phyloP scores from a whole-genome alignment of 2,797 vertebrate species.

The Eospalax fontanierii region DNA sequence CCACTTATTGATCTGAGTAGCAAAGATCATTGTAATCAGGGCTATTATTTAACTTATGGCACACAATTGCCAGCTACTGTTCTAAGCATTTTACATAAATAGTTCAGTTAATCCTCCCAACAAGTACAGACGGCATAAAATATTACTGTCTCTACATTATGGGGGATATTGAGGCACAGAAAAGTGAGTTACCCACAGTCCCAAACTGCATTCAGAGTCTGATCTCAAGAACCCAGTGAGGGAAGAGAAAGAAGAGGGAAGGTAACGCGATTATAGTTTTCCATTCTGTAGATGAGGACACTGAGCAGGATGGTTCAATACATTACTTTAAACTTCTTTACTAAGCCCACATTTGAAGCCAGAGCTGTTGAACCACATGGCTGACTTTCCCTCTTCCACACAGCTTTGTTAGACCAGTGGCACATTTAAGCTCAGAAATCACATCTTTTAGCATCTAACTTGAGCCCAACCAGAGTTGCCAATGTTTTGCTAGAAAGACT shows the following conservation, averaged over 20 bases:
- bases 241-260: not conserved
- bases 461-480: not conserved
- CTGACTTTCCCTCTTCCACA: not conserved
- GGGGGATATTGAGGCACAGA: not conserved
- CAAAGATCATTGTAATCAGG: no score
- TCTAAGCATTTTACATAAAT: not conserved
- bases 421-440: not conserved
- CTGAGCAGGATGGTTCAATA: not conserved
- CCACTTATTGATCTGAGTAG: not conserved
- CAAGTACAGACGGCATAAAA: not conserved
- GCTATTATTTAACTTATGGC: not conserved
- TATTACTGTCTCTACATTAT: not conserved
- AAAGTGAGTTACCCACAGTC: not conserved
- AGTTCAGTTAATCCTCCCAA: not conserved
- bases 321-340: not conserved
- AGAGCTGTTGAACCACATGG: not conserved
- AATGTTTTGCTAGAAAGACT: constrained; percentile 8
- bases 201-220: not conserved
- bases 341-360: not conserved
- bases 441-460: not conserved
- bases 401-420: not conserved
- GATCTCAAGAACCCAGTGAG: not conserved
- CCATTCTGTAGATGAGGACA: constrained; percentile 44
- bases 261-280: not conserved
- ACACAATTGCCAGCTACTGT: not conserved